Base-by-base conservation (phyloP, 64 coral and sea anemone species). In the Anthopleura sola region DNA sequence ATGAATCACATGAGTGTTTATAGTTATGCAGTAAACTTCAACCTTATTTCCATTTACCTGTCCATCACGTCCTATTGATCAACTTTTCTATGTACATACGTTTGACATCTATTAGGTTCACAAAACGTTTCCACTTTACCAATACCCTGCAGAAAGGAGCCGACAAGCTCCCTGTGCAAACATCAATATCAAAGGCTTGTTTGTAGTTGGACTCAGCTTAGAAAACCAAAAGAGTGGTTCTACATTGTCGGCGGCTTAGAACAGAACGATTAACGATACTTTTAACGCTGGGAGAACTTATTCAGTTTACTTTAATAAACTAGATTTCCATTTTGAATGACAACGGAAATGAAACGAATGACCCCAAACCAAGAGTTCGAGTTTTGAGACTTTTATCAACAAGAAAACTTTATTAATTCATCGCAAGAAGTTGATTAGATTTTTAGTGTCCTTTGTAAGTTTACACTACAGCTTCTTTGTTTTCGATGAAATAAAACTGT, bases 91-190 rank as follows among this genome's bases (percentile, higher is more conserved):
- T 79, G 76, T 79, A 79, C 76, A 79, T 79, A 79, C 18, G 26
- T 17, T n/a, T 79, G 76, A 79, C 76, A 47, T 79, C 36, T 79
- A 38, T 79, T 79, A 79, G 76, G 36, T 79, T 38, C 44, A 79
- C 76, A 79, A 44, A 44, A 18, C 76, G 34, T 16, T 3, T 79
- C 20, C 36, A 48, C 38, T 48, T 23, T 44, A 20, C 3, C 23
- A 79, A 79, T 79, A n/a, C 76, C 37, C 15, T 44, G 76, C n/a
- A 23, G 24, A 48, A 71, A 79, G 44, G 37, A 48, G 44, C 76
- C 76, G 76, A 40, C 76, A 24, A 23, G 17, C 20, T 38, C 0
- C 66, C 26, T 79, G 24, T 47, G 44, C 38, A 79, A 79, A 79
- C 24, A 79, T 0, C 38, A 32, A 71, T 71, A 71, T 71, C 66